phyloP scores from a whole-genome alignment of 2,888 invertebrate genomes.

The Hirtodrosophila cameraria region DNA sequence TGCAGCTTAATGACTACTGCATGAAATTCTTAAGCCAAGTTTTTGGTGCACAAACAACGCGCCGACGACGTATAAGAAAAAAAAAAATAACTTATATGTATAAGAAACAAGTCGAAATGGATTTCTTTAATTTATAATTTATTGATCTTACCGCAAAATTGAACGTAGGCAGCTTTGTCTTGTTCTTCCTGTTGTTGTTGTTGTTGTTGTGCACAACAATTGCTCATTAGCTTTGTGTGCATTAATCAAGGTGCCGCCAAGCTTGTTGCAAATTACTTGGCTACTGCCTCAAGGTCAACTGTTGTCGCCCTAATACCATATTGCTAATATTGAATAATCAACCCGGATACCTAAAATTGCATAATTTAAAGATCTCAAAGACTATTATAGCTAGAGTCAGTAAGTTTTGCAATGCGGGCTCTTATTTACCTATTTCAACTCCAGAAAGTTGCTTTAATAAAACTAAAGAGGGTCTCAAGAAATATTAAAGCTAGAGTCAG shows the following conservation, averaged over 20 bases:
- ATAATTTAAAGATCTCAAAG: too few species aligned
- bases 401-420: too few species aligned
- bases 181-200: background rate
- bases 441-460: too few species aligned
- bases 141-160: slow-evolving; percentile 74
- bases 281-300: slow-evolving; percentile 50
- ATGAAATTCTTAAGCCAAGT: slow-evolving; percentile 74
- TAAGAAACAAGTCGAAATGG: slow-evolving; percentile 57
- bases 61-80: slow-evolving; percentile 27
- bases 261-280: slow-evolving; percentile 18
- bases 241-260: slow-evolving; percentile 65
- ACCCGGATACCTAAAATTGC: too few species aligned
- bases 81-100: slow-evolving; percentile 7
- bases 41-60: slow-evolving; percentile 55
- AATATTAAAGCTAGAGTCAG: too few species aligned
- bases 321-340: too few species aligned
- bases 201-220: slow-evolving; percentile 53
- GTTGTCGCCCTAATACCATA: too few species aligned
- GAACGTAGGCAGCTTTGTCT: slow-evolving; percentile 17
- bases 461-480: too few species aligned
- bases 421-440: too few species aligned
- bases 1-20: slow-evolving; percentile 71
- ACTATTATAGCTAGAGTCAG: too few species aligned
- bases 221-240: slow-evolving; percentile 73
- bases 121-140: slow-evolving; percentile 80